Conservation (phyloP, 2,888 invertebrate genomes). For the Plagodis dolabraria region DNA sequence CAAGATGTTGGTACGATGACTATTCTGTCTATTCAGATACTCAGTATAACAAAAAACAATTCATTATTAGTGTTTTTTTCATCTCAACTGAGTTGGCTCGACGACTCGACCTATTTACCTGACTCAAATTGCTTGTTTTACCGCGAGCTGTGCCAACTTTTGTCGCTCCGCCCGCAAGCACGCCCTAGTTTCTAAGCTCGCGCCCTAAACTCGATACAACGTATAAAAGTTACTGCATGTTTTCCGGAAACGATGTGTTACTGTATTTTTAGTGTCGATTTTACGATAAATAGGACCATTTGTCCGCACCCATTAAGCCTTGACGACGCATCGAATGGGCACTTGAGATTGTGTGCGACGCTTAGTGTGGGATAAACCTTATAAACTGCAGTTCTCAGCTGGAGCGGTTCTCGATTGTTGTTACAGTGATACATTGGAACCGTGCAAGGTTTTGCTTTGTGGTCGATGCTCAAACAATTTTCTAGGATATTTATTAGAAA, state of each 20-base stretch:
- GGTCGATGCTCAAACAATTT: conserved; percentile 1
- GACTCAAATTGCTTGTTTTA: conserved; percentile 19
- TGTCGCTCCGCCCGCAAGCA: conserved; percentile 7
- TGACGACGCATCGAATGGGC: conserved; percentile 70
- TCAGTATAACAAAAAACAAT: conserved; percentile 8
- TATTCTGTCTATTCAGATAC: no score
- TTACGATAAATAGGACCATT: conserved; percentile 79
- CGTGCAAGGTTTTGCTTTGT: conserved; percentile 34
- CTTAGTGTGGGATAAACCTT: conserved; percentile 49
- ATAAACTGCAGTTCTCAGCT: conserved; percentile 58
- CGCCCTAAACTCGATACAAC: conserved; percentile 42
- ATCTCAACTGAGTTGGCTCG: conserved; percentile 25
- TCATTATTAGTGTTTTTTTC: not conserved
- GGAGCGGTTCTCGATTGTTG: conserved; percentile 38
- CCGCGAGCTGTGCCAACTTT: conserved; percentile 24
- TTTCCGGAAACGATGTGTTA: conserved; percentile 69
- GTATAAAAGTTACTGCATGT: conserved; percentile 65
- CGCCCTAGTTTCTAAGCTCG: conserved; percentile 25
- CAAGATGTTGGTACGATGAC: no score
- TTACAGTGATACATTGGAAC: conserved; percentile 48
- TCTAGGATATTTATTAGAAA: not conserved
- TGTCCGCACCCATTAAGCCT: conserved; percentile 68
- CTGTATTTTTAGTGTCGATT: conserved; percentile 75
- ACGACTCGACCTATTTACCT: conserved; percentile 22
- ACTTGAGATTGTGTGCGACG: conserved; percentile 66